Evolutionary conservation across 1,140 invertebrate species (phyloP).

Genomic region (Lucilia sericata): DNA sequence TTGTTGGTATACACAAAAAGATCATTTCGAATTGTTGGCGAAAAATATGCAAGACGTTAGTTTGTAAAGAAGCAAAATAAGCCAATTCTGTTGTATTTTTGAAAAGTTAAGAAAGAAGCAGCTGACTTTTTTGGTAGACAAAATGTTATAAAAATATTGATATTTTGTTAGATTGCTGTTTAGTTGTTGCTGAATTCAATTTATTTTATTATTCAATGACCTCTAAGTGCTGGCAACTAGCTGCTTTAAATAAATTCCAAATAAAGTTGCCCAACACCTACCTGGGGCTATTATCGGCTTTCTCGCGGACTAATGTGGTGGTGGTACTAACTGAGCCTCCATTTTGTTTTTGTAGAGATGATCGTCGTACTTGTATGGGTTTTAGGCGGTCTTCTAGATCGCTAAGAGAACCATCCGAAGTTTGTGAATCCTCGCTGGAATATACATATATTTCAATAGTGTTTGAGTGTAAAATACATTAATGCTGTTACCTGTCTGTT

Average conservation of each 20-base stretch:
- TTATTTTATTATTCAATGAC: constrained; percentile 35
- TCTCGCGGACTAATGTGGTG: constrained; percentile 62
- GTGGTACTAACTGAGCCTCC: constrained; percentile 51
- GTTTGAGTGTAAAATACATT: not conserved
- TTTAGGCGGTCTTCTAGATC: constrained; percentile 63
- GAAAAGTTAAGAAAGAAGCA: not conserved
- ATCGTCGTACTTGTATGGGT: constrained; percentile 62
- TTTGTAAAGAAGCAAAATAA: constrained; percentile 3
- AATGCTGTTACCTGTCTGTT: constrained; percentile 72
- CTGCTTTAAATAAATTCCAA: constrained; percentile 31
- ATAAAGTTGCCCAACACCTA: constrained; percentile 48
- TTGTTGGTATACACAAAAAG: constrained; percentile 45
- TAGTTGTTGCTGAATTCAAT: not conserved
- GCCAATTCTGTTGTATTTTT: not conserved
- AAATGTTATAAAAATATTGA: not conserved
- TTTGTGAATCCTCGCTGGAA: constrained; percentile 62
- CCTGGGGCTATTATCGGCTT: constrained; percentile 66
- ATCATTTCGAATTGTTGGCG: constrained; percentile 28
- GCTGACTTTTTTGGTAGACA: not conserved
- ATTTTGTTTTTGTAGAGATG: constrained; percentile 46
- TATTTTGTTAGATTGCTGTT: not conserved
- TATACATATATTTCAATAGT: not conserved
- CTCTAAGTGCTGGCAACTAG: constrained; percentile 40
- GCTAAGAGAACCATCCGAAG: constrained; percentile 62
- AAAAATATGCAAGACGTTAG: not conserved